A percentile compares a stretch with the other conserved stretches of the same genome.
Evolutionary conservation across 2,113 vertebrate species (phyloP).

Genomic region (Myodes glareolus): DNA sequence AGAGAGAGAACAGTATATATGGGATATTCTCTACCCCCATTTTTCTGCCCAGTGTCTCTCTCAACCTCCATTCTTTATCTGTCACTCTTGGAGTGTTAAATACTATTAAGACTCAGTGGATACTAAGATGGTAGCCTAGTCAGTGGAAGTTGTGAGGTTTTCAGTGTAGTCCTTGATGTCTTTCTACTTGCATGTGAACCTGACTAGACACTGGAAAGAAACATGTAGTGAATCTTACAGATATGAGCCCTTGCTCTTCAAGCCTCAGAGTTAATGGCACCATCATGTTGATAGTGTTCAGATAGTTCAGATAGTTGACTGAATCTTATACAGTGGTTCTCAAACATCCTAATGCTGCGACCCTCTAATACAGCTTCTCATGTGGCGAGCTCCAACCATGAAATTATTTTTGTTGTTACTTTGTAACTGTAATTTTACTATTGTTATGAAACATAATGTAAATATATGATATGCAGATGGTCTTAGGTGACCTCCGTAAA

Average conservation of each 20-base stretch:
- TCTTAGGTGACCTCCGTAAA: background rate
- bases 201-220: background rate
- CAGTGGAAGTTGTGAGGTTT: background rate
- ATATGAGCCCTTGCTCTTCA: background rate
- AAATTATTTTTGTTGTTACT: background rate
- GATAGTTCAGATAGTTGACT: slow-evolving; percentile 48
- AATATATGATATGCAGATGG: background rate
- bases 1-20: background rate
- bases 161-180: background rate
- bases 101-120: background rate
- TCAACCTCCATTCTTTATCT: slow-evolving; percentile 6
- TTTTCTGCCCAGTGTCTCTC: background rate
- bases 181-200: slow-evolving; percentile 25
- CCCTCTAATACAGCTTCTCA: background rate
- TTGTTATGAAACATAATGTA: background rate
- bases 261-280: slow-evolving; percentile 14
- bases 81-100: background rate
- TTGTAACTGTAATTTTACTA: background rate
- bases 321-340: background rate
- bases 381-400: background rate
- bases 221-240: background rate
- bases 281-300: background rate
- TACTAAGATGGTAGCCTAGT: background rate
- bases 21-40: background rate
- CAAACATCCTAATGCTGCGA: background rate